Conservation (phyloP, 2,113 vertebrate species). For the Laticauda colubrina region DNA sequence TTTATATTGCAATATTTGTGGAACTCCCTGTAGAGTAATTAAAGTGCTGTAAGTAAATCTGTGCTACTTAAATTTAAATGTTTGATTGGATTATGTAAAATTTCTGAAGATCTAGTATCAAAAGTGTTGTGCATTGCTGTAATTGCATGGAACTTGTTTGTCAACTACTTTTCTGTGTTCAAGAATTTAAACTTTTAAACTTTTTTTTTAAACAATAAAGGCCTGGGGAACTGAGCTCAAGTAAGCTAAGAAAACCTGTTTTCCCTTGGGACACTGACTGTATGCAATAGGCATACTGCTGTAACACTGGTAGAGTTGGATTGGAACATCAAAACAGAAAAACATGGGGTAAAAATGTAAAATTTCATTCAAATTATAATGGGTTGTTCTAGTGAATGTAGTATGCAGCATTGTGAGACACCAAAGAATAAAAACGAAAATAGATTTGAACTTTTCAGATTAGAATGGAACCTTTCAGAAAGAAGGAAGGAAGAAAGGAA, state of each 20-base stretch:
- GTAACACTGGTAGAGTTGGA: not conserved
- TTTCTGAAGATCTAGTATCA: slow-evolving; percentile 65
- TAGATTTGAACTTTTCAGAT: not conserved
- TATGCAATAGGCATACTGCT: not conserved
- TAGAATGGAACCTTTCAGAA: not conserved
- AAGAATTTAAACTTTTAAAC: not conserved
- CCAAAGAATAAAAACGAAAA: not conserved
- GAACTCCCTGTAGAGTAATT: slow-evolving; percentile 60
- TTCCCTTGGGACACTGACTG: too few relatives aligned
- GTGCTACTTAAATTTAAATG: slow-evolving; percentile 60
- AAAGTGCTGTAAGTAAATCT: slow-evolving; percentile 47
- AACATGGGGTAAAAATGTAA: not conserved
- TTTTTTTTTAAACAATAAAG: not conserved
- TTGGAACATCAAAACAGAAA: not conserved
- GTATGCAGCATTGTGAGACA: not conserved
- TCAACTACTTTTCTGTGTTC: not conserved
- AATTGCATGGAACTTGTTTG: not conserved
- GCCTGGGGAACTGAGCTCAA: not conserved
- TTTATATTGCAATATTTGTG: slow-evolving; percentile 20
- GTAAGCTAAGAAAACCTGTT: not conserved
- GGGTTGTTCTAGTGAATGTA: not conserved
- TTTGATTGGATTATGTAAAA: slow-evolving; percentile 65
- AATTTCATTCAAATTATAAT: not conserved
- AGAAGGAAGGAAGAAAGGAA: not conserved
- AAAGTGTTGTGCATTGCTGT: not conserved